phyloP scores from a whole-genome alignment of 2,888 invertebrate species.

The Caenorhabditis sinica region DNA sequence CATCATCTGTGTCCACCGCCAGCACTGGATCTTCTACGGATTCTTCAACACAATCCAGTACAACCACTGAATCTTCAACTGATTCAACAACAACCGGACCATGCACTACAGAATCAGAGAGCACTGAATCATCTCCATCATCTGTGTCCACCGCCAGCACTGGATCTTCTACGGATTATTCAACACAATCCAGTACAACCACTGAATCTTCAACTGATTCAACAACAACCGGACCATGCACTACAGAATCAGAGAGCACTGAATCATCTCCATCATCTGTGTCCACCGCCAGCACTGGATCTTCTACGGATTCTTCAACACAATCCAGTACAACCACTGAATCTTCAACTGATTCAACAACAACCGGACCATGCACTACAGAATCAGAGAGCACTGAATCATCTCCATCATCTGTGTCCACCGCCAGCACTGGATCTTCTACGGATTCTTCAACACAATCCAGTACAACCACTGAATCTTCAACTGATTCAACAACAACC shows the following conservation, averaged over 20 bases:
- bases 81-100: neutral
- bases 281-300: neutral
- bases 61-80: neutral
- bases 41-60: neutral
- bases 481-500: neutral
- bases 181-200: neutral
- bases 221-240: slow-evolving; percentile 13
- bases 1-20: neutral
- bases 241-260: neutral
- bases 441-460: neutral
- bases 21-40: neutral
- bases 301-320: neutral
- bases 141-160: neutral
- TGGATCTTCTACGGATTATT: no score
- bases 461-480: neutral
- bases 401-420: neutral
- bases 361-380: neutral
- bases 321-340: neutral
- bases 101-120: neutral
- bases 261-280: neutral
- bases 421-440: neutral
- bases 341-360: neutral
- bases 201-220: neutral
- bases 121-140: neutral
- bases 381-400: neutral